phyloP scores from a whole-genome alignment of 1,140 invertebrate genomes.

The Drosophila lacteicornis region DNA sequence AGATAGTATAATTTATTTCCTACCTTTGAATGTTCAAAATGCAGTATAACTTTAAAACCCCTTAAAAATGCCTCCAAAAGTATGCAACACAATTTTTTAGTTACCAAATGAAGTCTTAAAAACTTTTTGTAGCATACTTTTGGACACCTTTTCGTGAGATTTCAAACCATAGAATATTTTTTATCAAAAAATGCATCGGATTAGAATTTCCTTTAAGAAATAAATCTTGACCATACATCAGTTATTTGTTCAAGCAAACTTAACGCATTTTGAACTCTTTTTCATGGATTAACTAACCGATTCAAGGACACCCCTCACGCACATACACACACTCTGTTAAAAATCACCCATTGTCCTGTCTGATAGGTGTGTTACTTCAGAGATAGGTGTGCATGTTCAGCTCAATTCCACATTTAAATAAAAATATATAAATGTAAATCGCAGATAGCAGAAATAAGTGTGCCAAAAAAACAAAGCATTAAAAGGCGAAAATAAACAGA shows the following conservation, averaged over 20 bases:
- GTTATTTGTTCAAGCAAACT: neutral
- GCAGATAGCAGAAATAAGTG: constrained; percentile 39
- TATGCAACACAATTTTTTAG: no score
- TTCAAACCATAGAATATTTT: no score
- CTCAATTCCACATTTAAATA: constrained; percentile 61
- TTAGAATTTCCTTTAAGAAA: neutral
- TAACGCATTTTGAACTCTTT: no score
- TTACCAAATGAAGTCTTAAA: no score
- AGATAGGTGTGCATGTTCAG: constrained; percentile 40
- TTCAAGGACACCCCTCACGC: neutral
- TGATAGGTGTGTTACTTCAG: constrained; percentile 16
- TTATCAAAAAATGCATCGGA: no score
- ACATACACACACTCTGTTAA: constrained; percentile 5
- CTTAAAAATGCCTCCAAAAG: no score
- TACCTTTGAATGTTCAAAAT: no score
- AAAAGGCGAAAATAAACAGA: constrained; percentile 33
- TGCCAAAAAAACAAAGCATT: constrained; percentile 47
- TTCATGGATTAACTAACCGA: no score
- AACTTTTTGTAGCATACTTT: no score
- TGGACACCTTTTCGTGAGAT: no score
- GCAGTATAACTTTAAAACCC: no score
- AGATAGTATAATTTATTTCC: neutral
- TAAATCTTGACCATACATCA: neutral
- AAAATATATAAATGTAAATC: constrained; percentile 53
- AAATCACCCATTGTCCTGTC: constrained; percentile 19